These are phyloP conservation scores for Numenius phaeopus DNA, from an alignment of 2,797 vertebrate genomes.

Conservation along the genomic window DNA sequence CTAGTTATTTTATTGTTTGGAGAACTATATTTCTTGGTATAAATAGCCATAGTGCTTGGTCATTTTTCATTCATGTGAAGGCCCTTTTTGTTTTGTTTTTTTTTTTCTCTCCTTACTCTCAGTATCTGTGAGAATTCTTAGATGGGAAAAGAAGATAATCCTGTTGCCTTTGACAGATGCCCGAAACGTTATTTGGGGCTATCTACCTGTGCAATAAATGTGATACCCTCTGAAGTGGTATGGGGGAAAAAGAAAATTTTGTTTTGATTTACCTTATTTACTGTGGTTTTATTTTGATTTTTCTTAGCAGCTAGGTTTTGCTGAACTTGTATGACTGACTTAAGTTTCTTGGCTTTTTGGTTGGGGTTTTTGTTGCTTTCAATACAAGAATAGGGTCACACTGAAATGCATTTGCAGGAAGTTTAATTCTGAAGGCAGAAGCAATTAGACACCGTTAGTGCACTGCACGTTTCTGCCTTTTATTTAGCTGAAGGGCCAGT, in stretches of 20 bases:
- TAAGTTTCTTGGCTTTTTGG: neutral
- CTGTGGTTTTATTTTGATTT: neutral
- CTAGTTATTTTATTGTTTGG: neutral
- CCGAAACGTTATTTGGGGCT: neutral
- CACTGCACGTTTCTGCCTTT: neutral
- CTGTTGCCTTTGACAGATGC: neutral
- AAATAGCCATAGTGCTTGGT: neutral
- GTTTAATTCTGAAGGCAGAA: neutral
- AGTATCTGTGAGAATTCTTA: neutral
- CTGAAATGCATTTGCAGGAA: neutral
- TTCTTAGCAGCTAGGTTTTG: neutral
- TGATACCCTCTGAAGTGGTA: neutral
- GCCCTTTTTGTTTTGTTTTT: neutral
- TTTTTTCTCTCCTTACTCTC: neutral
- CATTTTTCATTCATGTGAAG: neutral
- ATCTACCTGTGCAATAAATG: neutral
- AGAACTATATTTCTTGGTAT: neutral
- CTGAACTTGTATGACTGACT: neutral
- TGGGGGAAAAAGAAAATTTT: neutral
- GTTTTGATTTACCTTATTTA: neutral
- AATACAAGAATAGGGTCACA: neutral
- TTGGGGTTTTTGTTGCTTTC: neutral
- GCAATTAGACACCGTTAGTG: neutral
- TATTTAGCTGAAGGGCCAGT: neutral
- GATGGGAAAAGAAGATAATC: neutral